These are phyloP conservation scores for Montipora cactus DNA, from an alignment of 64 coral and sea anemone genomes.

Conservation along the genomic window DNA sequence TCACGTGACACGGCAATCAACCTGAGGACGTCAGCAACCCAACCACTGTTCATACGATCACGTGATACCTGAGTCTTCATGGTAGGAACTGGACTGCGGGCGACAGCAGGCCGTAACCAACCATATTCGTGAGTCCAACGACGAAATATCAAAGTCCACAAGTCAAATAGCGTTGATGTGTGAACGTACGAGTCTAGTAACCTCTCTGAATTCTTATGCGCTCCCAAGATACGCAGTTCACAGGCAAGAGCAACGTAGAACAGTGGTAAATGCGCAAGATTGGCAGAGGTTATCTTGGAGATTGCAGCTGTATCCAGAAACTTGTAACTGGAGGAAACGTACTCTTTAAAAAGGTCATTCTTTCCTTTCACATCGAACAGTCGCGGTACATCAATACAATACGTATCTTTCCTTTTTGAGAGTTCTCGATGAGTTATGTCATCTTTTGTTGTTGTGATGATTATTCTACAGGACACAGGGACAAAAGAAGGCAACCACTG, in stretches of 20 bases:
- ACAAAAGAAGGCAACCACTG: slow-evolving; percentile 79
- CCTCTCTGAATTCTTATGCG: slow-evolving; percentile 79
- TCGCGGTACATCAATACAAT: slow-evolving; percentile 66
- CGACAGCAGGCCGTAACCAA: slow-evolving; percentile 83
- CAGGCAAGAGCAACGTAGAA: slow-evolving; percentile 88
- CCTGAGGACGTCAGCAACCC: slow-evolving; percentile 89
- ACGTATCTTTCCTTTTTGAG: slow-evolving; percentile 66
- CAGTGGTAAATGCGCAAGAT: slow-evolving; percentile 79
- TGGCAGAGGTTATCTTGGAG: slow-evolving; percentile 68
- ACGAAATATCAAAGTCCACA: slow-evolving; percentile 91
- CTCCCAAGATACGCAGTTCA: slow-evolving; percentile 81
- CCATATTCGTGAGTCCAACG: slow-evolving; percentile 96
- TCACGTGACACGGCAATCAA: slow-evolving; percentile 82
- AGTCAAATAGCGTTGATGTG: slow-evolving; percentile 71
- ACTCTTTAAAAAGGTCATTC: slow-evolving; percentile 78
- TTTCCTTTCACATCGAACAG: slow-evolving; percentile 73
- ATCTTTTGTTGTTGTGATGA: slow-evolving; percentile 86
- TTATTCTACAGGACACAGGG: slow-evolving; percentile 80
- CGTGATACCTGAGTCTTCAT: slow-evolving; percentile 93
- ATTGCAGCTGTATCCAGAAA: slow-evolving; percentile 61
- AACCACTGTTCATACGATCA: slow-evolving; percentile 93
- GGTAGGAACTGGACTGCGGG: slow-evolving; percentile 76
- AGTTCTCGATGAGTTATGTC: slow-evolving; percentile 86
- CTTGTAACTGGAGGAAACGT: slow-evolving; percentile 71
- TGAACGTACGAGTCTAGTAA: slow-evolving; percentile 84